Conservation (phyloP, 2,797 vertebrate species). For the Ispidina lecontei region DNA sequence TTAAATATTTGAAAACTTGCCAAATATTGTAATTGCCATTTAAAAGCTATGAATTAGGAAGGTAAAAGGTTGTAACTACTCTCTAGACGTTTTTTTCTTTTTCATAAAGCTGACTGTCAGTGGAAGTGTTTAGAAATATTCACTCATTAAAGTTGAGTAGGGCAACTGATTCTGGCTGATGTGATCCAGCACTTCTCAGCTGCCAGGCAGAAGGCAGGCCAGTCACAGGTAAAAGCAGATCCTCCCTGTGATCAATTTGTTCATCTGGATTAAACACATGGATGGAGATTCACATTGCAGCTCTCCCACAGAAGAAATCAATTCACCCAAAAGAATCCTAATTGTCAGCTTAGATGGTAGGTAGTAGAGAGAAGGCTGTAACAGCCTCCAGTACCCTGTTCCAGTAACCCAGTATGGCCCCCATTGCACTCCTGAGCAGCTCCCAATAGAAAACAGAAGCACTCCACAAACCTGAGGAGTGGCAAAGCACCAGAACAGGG, state of each 20-base stretch:
- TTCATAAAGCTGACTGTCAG: conserved; percentile 14
- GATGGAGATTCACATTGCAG: neutral
- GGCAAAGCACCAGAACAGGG: neutral
- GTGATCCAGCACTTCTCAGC: neutral
- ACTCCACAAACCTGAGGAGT: neutral
- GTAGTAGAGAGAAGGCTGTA: neutral
- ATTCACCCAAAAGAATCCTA: neutral
- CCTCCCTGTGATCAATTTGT: neutral
- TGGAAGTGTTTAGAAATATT: neutral
- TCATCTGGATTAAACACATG: neutral
- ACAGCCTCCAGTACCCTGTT: neutral
- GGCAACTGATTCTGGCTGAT: neutral
- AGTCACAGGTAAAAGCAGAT: neutral
- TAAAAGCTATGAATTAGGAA: conserved; percentile 44
- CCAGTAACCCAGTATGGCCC: fast-evolving
- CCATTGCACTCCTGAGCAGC: neutral
- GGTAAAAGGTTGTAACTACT: conserved; percentile 46
- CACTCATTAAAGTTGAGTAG: fast-evolving
- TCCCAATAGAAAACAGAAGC: fast-evolving
- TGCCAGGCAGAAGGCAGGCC: neutral
- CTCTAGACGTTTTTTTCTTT: neutral
- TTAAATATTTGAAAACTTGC: conserved; percentile 38
- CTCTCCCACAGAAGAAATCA: neutral
- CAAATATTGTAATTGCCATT: neutral
- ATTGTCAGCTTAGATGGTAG: fast-evolving